Conservation (phyloP, 2,113 vertebrate genomes). For the Erythrocercus mccallii region DNA sequence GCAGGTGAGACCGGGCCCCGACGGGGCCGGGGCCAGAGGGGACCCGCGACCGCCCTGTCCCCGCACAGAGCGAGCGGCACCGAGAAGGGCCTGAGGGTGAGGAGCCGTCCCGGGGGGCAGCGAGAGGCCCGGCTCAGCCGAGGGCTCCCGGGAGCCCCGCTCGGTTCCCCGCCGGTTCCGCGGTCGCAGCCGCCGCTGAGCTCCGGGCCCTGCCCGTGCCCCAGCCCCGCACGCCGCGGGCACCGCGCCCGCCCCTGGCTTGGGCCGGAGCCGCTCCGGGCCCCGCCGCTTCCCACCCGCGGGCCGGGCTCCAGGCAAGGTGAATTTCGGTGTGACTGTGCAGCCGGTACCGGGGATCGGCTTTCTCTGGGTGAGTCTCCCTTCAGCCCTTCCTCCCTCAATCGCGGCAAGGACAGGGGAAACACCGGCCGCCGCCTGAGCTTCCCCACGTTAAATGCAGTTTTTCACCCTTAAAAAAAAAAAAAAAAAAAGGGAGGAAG, state of each 20-base stretch:
- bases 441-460: background rate
- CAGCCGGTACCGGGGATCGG: background rate
- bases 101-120: background rate
- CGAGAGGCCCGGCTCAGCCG: background rate
- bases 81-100: background rate
- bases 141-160: background rate
- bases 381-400: background rate
- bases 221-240: no score
- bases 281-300: no score
- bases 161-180: background rate
- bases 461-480: fast-evolving
- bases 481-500: background rate
- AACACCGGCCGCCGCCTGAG: background rate
- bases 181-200: background rate
- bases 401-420: background rate
- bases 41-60: no score
- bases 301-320: no score
- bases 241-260: no score
- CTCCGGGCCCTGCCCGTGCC: fast-evolving
- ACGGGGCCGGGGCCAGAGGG: background rate
- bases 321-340: background rate
- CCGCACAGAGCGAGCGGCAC: background rate
- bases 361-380: background rate
- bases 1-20: background rate
- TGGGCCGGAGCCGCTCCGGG: no score